Evolutionary conservation across 2,888 invertebrate species (phyloP), one percentile per base, ranked within the genome.

Genomic region (Drosophila mimetica): DNA sequence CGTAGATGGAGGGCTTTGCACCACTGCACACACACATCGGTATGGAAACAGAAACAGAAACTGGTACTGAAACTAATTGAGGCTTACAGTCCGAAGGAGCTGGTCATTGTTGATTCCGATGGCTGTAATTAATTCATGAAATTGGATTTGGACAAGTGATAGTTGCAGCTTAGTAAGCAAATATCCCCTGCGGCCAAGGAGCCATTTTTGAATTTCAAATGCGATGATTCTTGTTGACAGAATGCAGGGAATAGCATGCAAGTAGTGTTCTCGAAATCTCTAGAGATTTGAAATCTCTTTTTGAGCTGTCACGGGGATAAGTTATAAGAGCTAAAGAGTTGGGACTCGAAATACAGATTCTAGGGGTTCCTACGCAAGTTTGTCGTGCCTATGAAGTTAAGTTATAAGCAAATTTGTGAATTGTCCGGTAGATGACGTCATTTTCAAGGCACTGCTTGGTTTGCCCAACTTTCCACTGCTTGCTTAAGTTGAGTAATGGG

Each of bases 1-100:
- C 60, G 64, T 46, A 64, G 60, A 60, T 61, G 60, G 60, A 61
- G 28, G 47, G 65, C 66, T 63, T 63, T 63, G 50, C 63, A 63
- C 63, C 65, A 65, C 37, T 61, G 60, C 60, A 61, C 65, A 51
- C 25, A 25, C 25, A 25, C 22, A 16, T 46, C 67, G 60, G 71
- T 46, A 60, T 59, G 67, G 72, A 60, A 60, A 30, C 30, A 3
- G 28, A 30, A 30, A 30, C 30, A 30, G 11, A 51, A 59, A 46
- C 66, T 57, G 69, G 51, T 51, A 30, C 30, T 11, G 30, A 60
- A 59, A 46, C 66, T 57, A 66, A 59, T 51, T 16, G 72, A 52
- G 61, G 61, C 50, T 70, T 48, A 32, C 36, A 41, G 44, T 59
- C 32, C 53, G 13, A 14, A 32, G 39, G 28, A 46, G 46, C 32